A percentile compares a stretch with the other conserved stretches of the same genome.
These are phyloP conservation scores for Venusia cambrica DNA, from an alignment of 2,888 invertebrate genomes.

Conservation along the genomic window DNA sequence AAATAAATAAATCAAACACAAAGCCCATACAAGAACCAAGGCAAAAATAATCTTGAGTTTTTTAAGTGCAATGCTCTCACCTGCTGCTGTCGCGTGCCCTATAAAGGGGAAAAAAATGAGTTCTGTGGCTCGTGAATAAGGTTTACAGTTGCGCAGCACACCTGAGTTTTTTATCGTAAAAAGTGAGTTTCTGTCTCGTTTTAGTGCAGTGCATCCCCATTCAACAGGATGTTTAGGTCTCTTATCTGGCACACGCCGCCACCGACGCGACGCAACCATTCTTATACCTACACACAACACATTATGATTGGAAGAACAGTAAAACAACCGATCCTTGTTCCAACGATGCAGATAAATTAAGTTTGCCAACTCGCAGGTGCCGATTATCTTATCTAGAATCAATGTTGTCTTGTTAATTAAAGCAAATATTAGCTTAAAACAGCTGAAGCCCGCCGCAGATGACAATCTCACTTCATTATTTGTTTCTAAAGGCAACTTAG, in stretches of 20 bases:
- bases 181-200: slow-evolving; percentile 56
- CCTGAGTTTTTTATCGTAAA: slow-evolving; percentile 60
- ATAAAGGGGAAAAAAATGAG: slow-evolving; percentile 18
- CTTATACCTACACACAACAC: slow-evolving; percentile 14
- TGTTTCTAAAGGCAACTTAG: slow-evolving; percentile 14
- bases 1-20: slow-evolving; percentile 39
- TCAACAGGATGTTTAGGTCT: slow-evolving; percentile 71
- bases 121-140: slow-evolving; percentile 21
- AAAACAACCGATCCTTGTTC: slow-evolving; percentile 49
- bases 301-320: slow-evolving; percentile 64
- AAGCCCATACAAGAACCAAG: slow-evolving; percentile 56
- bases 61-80: slow-evolving; percentile 70
- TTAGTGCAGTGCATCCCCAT: slow-evolving; percentile 58
- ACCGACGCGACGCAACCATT: slow-evolving; percentile 36
- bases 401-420: slow-evolving; percentile 64
- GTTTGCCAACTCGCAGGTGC: slow-evolving; percentile 67
- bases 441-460: slow-evolving; percentile 39
- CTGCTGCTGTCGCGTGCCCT: slow-evolving; percentile 77
- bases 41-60: slow-evolving; percentile 66
- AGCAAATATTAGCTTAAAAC: slow-evolving; percentile 42
- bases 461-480: slow-evolving; percentile 40
- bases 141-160: slow-evolving; percentile 30
- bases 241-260: slow-evolving; percentile 76
- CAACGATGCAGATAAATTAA: slow-evolving; percentile 57
- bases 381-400: slow-evolving; percentile 59